Percentiles rank a stretch among this genome's conserved stretches.
phyloP scores from a whole-genome alignment of 2,888 invertebrate species.

The Drosophila affinis region DNA sequence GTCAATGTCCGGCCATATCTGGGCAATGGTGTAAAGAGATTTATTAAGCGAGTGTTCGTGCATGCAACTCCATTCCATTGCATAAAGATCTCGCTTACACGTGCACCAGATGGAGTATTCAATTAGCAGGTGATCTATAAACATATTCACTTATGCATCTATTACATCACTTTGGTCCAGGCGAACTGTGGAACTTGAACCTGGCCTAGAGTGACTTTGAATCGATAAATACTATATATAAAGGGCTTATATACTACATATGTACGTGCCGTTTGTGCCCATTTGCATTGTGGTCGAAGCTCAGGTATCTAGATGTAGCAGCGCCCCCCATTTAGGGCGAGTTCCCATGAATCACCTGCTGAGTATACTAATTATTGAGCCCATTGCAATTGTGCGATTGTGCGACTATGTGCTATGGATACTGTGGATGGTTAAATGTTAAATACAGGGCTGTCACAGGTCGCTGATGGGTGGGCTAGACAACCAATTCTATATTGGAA shows the following conservation, averaged over 20 bases:
- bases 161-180: not conserved
- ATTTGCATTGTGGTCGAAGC: not conserved
- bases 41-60: not conserved
- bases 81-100: not conserved
- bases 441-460: not conserved
- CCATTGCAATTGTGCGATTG: not conserved
- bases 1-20: slow-evolving; percentile 32
- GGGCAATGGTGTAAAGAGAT: slow-evolving; percentile 2
- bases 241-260: not conserved
- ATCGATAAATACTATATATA: not conserved
- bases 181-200: not conserved
- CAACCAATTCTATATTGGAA: not conserved
- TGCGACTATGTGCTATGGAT: not conserved
- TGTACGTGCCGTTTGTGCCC: not conserved
- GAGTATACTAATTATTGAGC: not conserved
- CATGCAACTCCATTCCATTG: too few species aligned
- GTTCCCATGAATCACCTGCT: not conserved
- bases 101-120: not conserved
- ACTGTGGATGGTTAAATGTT: not conserved
- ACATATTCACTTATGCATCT: not conserved
- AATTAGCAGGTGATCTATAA: not conserved
- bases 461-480: not conserved
- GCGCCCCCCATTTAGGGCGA: not conserved
- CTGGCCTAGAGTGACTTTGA: not conserved
- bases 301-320: not conserved